A percentile compares a stretch with the other conserved stretches of the same genome.
These are phyloP conservation scores for Haliaeetus leucogaster DNA, from an alignment of 2,113 vertebrate species.

Conservation along the genomic window DNA sequence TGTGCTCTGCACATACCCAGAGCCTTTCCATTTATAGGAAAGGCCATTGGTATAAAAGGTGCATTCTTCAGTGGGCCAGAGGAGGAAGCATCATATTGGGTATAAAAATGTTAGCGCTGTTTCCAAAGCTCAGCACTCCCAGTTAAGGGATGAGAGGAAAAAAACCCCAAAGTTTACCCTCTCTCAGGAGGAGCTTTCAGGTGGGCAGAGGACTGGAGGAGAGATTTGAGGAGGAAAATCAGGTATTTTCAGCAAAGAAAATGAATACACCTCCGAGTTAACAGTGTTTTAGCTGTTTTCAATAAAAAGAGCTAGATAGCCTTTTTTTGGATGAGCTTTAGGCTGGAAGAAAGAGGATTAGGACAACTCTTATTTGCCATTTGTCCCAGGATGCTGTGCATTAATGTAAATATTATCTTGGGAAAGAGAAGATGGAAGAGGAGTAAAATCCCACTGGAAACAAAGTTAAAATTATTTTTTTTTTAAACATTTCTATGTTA, in stretches of 20 bases:
- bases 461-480: background rate
- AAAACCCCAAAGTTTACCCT: background rate
- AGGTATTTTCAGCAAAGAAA: background rate
- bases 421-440: background rate
- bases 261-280: background rate
- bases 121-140: background rate
- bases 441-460: background rate
- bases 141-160: background rate
- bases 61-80: background rate
- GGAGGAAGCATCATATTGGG: background rate
- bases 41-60: background rate
- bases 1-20: background rate
- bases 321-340: background rate
- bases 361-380: background rate
- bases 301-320: background rate
- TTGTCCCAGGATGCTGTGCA: background rate
- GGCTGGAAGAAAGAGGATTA: background rate
- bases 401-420: background rate
- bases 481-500: background rate
- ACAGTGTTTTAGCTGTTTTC: background rate
- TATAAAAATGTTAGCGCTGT: background rate
- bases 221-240: background rate
- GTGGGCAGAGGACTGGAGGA: background rate
- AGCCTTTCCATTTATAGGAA: constrained; percentile 36
- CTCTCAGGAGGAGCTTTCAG: background rate